Evolutionary conservation across 2,797 vertebrate species (phyloP).

Genomic region (Peromyscus nudipes): DNA sequence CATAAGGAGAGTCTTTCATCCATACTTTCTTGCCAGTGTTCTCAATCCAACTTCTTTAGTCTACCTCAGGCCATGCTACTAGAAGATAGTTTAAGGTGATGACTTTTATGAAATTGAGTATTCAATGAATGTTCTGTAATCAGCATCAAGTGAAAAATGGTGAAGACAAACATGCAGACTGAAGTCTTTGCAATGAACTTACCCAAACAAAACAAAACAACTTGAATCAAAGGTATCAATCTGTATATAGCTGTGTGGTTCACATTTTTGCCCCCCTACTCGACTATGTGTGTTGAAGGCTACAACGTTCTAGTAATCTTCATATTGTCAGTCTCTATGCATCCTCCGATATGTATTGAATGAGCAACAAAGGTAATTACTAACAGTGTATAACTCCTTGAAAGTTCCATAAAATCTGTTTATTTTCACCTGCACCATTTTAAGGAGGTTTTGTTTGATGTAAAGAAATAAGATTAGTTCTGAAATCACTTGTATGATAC

Average conservation of each 20-base stretch:
- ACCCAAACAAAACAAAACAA: background rate
- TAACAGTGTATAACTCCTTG: background rate
- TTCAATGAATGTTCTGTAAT: background rate
- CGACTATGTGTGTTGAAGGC: background rate
- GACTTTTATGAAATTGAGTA: background rate
- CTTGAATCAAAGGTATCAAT: fast-evolving
- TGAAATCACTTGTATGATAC: background rate
- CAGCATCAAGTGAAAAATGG: background rate
- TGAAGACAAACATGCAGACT: background rate
- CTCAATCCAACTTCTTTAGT: background rate
- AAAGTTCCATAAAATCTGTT: background rate
- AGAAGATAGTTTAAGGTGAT: background rate
- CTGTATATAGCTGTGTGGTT: background rate
- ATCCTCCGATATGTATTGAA: background rate
- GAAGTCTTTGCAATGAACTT: background rate
- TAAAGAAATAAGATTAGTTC: background rate
- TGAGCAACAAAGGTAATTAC: background rate
- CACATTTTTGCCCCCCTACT: background rate
- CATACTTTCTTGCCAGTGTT: background rate
- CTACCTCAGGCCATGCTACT: background rate
- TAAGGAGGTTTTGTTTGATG: conserved; percentile 24
- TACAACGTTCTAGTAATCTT: background rate
- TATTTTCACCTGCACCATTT: background rate
- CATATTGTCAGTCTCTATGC: background rate
- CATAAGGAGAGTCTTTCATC: background rate